phyloP scores from a whole-genome alignment of 2,888 invertebrate genomes.

The Caenorhabditis sp. region DNA sequence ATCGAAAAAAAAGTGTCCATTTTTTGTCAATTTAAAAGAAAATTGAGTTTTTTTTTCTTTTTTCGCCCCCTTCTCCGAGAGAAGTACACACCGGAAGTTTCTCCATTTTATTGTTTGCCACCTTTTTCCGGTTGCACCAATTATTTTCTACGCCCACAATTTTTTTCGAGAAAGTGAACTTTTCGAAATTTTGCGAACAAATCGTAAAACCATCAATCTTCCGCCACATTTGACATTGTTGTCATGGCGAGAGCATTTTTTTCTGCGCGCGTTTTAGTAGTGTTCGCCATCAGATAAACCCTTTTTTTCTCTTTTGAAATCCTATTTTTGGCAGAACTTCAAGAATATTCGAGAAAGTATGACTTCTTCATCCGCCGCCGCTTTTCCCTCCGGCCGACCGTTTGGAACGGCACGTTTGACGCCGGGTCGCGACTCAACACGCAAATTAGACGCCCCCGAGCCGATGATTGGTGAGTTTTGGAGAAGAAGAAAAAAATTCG shows the following conservation, averaged over 20 bases:
- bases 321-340: background rate
- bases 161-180: too few species aligned
- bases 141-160: too few species aligned
- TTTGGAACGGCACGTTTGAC: conserved; percentile 38
- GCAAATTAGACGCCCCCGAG: conserved; percentile 28
- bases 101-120: too few species aligned
- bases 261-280: too few species aligned
- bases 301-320: background rate
- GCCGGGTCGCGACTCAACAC: conserved; percentile 16
- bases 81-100: too few species aligned
- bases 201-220: background rate
- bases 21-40: too few species aligned
- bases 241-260: background rate
- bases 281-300: background rate
- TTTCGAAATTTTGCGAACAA: background rate
- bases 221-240: background rate
- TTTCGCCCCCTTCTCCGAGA: too few species aligned
- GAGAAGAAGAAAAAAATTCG: background rate
- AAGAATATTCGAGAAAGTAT: background rate
- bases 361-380: background rate
- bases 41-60: too few species aligned
- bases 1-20: too few species aligned
- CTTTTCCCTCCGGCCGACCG: conserved; percentile 7
- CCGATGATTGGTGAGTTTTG: conserved; percentile 33
- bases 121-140: too few species aligned